Evolutionary conservation across 2,113 vertebrate species (phyloP), one percentile per base, ranked within the genome.

Genomic region (Lonchura striata): DNA sequence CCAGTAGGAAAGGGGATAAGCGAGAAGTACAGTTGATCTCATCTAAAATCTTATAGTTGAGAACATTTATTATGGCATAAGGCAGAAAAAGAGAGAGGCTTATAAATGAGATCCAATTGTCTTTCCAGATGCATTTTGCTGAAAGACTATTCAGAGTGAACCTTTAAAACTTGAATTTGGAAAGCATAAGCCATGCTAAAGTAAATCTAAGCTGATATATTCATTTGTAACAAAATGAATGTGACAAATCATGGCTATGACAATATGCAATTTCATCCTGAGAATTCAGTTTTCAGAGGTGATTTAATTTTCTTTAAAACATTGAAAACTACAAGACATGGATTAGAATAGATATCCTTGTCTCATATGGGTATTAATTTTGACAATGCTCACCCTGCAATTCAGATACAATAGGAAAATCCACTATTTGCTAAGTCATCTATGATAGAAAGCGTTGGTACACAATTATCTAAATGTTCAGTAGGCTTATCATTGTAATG

Each of bases 171-270:
- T 94, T 90, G 80, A 70, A 95, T 90, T 95, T 87, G 65, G 77
- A 94, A 95, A 96, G 79, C 92, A 95, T 92, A 97, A 97, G 50
- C 95, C 85, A 96, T 93, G 95, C 80, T 95, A 96, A 96, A 97
- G 97, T 97, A 97, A 97, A 98, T 97, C 96, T 97, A 93, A 96
- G 90, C 76, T 79, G 85, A 97, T 97, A 81, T 78, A 97, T 96
- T 96, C 85, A 94, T 97, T 97, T 98, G 92, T 97, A 97, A 92
- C 95, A 96, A 96, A 97, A 97, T 69, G 89, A 97, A 96, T 82
- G 74, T 20, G 74, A 84, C 88, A 96, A 65, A 96, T 94, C 92
- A 80, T 78, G 52, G 72, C 80, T 91, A 86, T 66, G 87, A 90
- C 82, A 49, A 93, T 94, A 95, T 74, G 80, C 86, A 97, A 98